Evolutionary conservation across 2,113 vertebrate species (phyloP).

Genomic region (Microcebus lehilahytsara): DNA sequence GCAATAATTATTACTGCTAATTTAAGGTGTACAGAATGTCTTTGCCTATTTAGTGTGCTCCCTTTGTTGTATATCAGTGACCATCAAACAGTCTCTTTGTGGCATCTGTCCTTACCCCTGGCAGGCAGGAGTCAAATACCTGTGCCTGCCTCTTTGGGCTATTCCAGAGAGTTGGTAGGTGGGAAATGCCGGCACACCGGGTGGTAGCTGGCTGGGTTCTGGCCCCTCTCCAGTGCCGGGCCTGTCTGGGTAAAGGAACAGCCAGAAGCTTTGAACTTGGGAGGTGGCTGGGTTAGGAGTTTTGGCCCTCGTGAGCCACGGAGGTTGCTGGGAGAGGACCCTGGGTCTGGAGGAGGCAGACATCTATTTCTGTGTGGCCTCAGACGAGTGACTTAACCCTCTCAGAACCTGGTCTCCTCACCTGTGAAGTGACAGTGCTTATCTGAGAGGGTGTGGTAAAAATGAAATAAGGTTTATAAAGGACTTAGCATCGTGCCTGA

Average conservation of each 20-base stretch:
- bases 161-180: background rate
- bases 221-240: background rate
- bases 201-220: background rate
- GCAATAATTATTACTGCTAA: background rate
- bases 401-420: background rate
- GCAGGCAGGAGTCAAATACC: background rate
- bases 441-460: background rate
- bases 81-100: background rate
- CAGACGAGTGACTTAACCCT: background rate
- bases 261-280: background rate
- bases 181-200: background rate
- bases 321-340: background rate
- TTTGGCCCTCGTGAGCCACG: background rate
- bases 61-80: background rate
- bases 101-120: background rate
- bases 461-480: background rate
- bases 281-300: background rate
- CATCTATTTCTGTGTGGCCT: background rate
- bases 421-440: background rate
- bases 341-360: background rate
- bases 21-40: background rate
- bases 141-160: background rate
- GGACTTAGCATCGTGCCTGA: background rate
- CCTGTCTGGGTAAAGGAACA: background rate
- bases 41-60: background rate